Evolutionary conservation across 2,888 invertebrate genomes (phyloP).

Genomic region (Tetranychus truncatus): DNA sequence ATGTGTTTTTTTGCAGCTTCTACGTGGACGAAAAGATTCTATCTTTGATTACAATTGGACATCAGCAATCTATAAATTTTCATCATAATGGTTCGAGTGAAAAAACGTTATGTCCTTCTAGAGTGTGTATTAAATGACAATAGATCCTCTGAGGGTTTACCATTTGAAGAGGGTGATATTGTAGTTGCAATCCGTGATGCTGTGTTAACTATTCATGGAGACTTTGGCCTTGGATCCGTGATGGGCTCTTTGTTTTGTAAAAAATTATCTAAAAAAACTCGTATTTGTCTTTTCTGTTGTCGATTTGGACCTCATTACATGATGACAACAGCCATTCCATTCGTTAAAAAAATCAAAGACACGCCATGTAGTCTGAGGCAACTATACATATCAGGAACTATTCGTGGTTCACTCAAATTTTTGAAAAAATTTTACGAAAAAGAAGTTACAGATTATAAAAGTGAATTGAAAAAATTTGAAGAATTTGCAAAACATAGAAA

Average conservation of each 20-base stretch:
- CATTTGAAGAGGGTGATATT: constrained; percentile 14
- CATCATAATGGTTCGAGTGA: constrained; percentile 21
- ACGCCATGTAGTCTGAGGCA: constrained; percentile 9
- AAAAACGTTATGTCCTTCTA: constrained; percentile 19
- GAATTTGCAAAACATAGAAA: background rate
- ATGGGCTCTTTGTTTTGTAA: constrained; percentile 13
- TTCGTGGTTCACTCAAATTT: constrained; percentile 17
- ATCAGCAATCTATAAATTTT: background rate
- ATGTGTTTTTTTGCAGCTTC: too few species aligned
- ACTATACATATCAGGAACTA: constrained; percentile 18
- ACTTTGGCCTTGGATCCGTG: constrained; percentile 20
- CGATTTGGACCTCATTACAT: constrained; percentile 14
- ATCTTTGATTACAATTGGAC: background rate
- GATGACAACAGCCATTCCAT: constrained; percentile 17
- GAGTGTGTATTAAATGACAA: constrained; percentile 8
- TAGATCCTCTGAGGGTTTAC: background rate
- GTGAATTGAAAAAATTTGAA: constrained; percentile 6
- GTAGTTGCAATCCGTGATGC: constrained; percentile 13
- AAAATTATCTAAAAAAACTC: constrained; percentile 15
- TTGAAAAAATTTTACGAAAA: constrained; percentile 16
- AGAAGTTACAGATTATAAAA: constrained; percentile 16
- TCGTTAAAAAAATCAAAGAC: constrained; percentile 13
- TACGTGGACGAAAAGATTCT: too few species aligned
- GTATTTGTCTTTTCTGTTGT: constrained; percentile 16
- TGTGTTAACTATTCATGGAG: constrained; percentile 16